These are phyloP conservation scores for Galleria mellonella DNA, from an alignment of 1,140 invertebrate genomes.

Conservation along the genomic window DNA sequence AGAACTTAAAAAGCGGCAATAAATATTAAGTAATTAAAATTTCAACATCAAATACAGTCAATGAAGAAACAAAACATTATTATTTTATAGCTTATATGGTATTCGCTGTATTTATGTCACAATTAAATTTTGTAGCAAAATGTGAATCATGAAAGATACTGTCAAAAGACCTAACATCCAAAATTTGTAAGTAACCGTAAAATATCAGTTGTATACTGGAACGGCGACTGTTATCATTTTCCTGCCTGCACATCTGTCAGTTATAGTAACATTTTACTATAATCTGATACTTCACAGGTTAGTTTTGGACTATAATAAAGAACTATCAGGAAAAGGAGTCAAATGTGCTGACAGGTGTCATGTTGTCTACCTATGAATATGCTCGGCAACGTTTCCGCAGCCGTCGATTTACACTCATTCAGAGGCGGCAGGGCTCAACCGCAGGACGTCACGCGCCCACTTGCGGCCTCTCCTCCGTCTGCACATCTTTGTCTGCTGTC, in stretches of 20 bases:
- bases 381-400: not conserved
- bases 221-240: conserved; percentile 20
- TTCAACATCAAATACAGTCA: conserved; percentile 38
- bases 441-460: conserved; percentile 53
- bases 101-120: conserved; percentile 27
- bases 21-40: conserved; percentile 21
- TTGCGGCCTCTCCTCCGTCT: conserved; percentile 74
- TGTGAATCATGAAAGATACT: conserved; percentile 37
- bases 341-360: conserved; percentile 28
- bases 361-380: conserved; percentile 15
- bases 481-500: conserved; percentile 78
- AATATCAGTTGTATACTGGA: conserved; percentile 26
- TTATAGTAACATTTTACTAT: too few species aligned
- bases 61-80: conserved; percentile 21
- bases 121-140: conserved; percentile 12
- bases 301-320: not conserved
- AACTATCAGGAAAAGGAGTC: not conserved
- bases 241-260: conserved; percentile 20
- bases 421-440: conserved; percentile 12
- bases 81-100: conserved; percentile 10
- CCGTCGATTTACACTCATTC: too few species aligned
- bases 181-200: conserved; percentile 39
- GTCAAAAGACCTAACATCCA: conserved; percentile 55
- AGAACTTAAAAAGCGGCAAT: conserved; percentile 20
- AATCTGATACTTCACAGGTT: too few species aligned